Percentiles rank a stretch among this genome's conserved stretches.
Evolutionary conservation across 2,797 vertebrate species (phyloP).

Genomic region (Danio choprae): DNA sequence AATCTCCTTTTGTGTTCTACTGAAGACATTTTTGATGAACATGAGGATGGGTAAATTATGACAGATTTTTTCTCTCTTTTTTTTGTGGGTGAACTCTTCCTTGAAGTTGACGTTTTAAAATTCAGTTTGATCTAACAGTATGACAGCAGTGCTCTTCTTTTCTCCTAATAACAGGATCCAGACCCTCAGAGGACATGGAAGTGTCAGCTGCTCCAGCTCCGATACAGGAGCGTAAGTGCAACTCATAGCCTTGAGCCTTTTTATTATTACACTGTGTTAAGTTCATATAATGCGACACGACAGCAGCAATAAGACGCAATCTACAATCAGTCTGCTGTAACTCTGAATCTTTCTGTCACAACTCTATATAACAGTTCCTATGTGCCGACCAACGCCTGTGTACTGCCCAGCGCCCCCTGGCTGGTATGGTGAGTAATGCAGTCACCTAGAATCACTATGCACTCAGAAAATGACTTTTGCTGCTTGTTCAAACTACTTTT

Average conservation of each 20-base stretch:
- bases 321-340: not conserved
- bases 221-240: slow-evolving; percentile 69
- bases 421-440: slow-evolving; percentile 69
- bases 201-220: slow-evolving; percentile 53
- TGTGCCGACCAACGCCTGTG: slow-evolving; percentile 79
- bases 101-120: slow-evolving; percentile 4
- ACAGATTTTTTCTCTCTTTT: not conserved
- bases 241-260: not conserved
- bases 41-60: not conserved
- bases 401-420: slow-evolving; percentile 81
- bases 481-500: no score
- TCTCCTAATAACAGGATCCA: slow-evolving; percentile 65
- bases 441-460: not conserved
- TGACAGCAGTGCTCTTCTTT: not conserved
- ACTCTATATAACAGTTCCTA: slow-evolving; percentile 62
- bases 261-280: slow-evolving; percentile 10
- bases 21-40: slow-evolving; percentile 13
- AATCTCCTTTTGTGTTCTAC: not conserved
- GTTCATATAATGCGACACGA: not conserved
- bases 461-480: no score
- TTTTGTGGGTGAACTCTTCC: not conserved
- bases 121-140: not conserved
- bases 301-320: slow-evolving; percentile 12
- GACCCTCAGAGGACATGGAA: slow-evolving; percentile 65
- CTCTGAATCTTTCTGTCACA: slow-evolving; percentile 20